These are phyloP conservation scores for Rhegmatorhina hoffmannsi DNA, from an alignment of 2,113 vertebrate species.

Conservation along the genomic window DNA sequence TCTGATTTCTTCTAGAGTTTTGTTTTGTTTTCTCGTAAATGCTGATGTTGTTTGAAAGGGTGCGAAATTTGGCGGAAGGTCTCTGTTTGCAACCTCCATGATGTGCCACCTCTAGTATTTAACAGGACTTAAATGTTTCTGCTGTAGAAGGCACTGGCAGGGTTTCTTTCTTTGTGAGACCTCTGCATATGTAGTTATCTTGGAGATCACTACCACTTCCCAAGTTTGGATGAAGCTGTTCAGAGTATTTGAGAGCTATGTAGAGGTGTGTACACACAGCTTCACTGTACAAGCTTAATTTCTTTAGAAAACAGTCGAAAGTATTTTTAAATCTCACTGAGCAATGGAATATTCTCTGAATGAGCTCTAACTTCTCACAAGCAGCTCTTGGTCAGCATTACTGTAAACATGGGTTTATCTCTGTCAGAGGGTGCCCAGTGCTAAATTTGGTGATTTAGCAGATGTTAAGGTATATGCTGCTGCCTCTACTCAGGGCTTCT, in stretches of 20 bases:
- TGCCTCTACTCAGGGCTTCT: not conserved
- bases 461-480: not conserved
- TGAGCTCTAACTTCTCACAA: not conserved
- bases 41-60: not conserved
- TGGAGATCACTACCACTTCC: not conserved
- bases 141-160: not conserved
- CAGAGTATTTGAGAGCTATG: fast-evolving
- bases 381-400: not conserved
- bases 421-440: not conserved
- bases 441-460: not conserved
- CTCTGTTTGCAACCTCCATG: not conserved
- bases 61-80: not conserved
- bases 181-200: not conserved
- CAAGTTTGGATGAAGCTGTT: not conserved
- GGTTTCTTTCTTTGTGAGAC: not conserved
- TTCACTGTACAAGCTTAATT: not conserved
- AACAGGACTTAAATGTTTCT: not conserved
- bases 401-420: fast-evolving
- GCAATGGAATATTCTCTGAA: not conserved
- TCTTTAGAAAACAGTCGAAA: not conserved
- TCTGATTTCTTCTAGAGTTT: not conserved
- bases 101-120: not conserved
- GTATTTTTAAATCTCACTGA: not conserved
- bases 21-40: not conserved
- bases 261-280: not conserved